Percentiles rank a stretch among this genome's conserved stretches.
Conservation (phyloP, 1,140 invertebrate species). For the Camponotus pennsylvanicus region DNA sequence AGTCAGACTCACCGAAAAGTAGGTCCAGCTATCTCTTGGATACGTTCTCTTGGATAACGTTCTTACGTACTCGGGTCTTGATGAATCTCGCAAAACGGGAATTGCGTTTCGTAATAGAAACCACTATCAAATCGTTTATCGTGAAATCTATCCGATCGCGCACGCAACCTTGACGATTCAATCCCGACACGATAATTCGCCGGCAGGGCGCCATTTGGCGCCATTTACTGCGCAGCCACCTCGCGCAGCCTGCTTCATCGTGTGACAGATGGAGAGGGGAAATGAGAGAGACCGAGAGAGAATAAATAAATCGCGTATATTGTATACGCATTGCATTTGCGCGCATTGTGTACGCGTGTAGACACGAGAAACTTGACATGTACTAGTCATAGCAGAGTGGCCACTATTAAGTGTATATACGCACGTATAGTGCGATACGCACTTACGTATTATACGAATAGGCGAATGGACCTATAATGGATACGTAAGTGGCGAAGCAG, state of each 20-base stretch:
- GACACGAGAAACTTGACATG: conserved; percentile 48
- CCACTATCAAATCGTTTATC: conserved; percentile 30
- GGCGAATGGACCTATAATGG: conserved; percentile 80
- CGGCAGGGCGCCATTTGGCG: no score
- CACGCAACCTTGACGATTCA: conserved; percentile 16
- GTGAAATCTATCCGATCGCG: conserved; percentile 13
- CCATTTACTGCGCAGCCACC: not conserved
- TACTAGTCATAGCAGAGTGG: conserved; percentile 51
- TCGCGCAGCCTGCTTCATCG: no score
- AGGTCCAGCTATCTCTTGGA: not conserved
- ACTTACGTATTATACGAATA: conserved; percentile 53
- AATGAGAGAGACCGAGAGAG: no score
- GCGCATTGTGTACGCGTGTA: no score
- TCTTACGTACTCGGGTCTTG: not conserved
- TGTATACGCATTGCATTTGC: conserved; percentile 3
- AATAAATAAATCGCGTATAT: conserved; percentile 51
- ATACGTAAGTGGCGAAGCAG: conserved; percentile 84
- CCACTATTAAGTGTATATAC: conserved; percentile 4
- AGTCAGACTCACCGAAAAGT: conserved; percentile 36
- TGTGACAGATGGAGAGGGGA: not conserved
- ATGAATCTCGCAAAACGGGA: not conserved
- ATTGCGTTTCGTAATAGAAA: conserved; percentile 3
- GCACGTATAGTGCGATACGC: no score
- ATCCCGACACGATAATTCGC: not conserved
- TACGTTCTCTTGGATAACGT: not conserved